Base-by-base conservation (phyloP, 92 coral and sea anemone species). In the Porites evermanni region DNA sequence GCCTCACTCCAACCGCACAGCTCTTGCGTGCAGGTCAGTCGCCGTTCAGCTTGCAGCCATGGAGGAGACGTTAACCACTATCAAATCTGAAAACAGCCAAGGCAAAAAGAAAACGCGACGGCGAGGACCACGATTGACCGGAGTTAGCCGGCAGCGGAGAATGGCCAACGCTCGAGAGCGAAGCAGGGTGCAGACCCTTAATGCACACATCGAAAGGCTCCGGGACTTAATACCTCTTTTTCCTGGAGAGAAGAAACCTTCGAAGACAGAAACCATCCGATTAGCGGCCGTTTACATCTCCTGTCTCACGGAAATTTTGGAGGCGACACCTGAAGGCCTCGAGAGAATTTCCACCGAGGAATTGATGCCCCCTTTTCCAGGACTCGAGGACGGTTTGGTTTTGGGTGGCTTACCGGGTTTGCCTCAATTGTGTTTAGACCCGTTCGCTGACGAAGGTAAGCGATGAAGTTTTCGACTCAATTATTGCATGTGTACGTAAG, bases 241-340 rank as follows among this genome's bases (percentile, higher is more conserved):
- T 74, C 98, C 98, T 13, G 93, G 91, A 80, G 98, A 94, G 79
- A 94, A 94, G 91, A 92, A 91, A 44, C 98, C 98, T 19, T 93
- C 98, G 56, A 94, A 94, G 84, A 94, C 98, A 4, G 98, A 94
- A 65, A 94, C 98, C 29, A 94, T 94, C 67, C 80, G 96, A 29
- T 84, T 94, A 61, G 98, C 98, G 6, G 98, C 98, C 14, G 93
- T 93, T 54, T 94, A 94, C 80, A 94, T 94, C 63, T 88, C 90
- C 19, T 92, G 93, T 59, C 91, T 94, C 4, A 94, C 98, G 5
- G 98, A 94, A 29, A 94, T 94, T 44, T 63, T 94, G 26, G 93
- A 94, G 76, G 78, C 91, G 63, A 86, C 98, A 13, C 87, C 87
- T 1, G 87, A 83, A 12, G 78, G 86, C 21, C 77, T 81, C 73